These are phyloP conservation scores for Molanna angustata DNA, from an alignment of 2,888 invertebrate species.

Conservation along the genomic window DNA sequence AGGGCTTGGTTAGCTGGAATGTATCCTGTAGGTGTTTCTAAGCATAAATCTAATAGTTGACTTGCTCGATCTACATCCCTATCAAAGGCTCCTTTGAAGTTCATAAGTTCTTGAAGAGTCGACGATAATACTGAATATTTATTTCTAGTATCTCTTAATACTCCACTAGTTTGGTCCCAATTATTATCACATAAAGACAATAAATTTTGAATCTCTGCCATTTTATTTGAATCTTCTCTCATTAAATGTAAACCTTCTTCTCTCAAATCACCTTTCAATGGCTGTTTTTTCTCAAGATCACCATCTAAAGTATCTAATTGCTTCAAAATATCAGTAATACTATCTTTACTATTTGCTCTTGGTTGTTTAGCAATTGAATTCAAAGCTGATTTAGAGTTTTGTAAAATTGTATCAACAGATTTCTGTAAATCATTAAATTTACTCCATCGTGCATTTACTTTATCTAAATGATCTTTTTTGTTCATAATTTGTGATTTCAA, in stretches of 20 bases:
- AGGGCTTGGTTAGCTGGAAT: conserved; percentile 67
- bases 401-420: conserved; percentile 63
- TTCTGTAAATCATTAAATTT: conserved; percentile 74
- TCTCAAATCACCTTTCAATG: conserved; percentile 68
- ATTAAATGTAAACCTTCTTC: conserved; percentile 76
- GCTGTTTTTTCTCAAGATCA: conserved; percentile 57
- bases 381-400: conserved; percentile 56
- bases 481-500: conserved; percentile 64
- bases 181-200: conserved; percentile 74
- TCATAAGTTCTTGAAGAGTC: conserved; percentile 72
- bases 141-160: conserved; percentile 70
- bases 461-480: conserved; percentile 66
- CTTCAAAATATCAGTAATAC: conserved; percentile 51
- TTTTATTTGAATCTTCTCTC: conserved; percentile 78
- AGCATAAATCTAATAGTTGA: conserved; percentile 60
- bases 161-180: conserved; percentile 76
- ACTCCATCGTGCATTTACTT: conserved; percentile 72
- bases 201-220: conserved; percentile 76
- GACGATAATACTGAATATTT: conserved; percentile 70
- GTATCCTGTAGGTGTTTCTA: conserved; percentile 68
- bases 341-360: conserved; percentile 48
- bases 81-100: conserved; percentile 67
- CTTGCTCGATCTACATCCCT: conserved; percentile 69
- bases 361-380: conserved; percentile 56
- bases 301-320: conserved; percentile 55